phyloP scores from a whole-genome alignment of 2,797 vertebrate species.

The Anguilla megastoma region DNA sequence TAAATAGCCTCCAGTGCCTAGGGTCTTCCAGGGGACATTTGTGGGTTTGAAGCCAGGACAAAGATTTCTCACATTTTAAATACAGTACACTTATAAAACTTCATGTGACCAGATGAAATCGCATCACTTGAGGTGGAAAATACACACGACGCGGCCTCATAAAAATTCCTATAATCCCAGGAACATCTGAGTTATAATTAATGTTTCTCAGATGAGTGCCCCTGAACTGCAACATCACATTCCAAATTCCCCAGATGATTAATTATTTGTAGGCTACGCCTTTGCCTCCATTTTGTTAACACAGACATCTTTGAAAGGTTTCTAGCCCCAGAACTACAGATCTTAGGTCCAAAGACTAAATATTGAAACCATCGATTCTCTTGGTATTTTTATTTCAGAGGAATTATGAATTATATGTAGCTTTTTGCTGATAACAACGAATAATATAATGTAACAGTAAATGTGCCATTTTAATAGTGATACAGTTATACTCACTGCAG shows the following conservation, averaged over 20 bases:
- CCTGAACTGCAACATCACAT: not conserved
- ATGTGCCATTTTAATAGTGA: not conserved
- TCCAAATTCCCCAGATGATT: slow-evolving; percentile 5
- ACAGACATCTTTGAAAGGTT: not conserved
- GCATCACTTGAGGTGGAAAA: slow-evolving; percentile 1
- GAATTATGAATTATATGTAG: not conserved
- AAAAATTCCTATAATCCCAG: not conserved
- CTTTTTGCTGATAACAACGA: not conserved
- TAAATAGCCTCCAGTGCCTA: not conserved
- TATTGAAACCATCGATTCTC: not conserved
- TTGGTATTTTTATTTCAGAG: not conserved
- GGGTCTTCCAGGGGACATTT: not conserved
- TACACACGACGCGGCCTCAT: not conserved
- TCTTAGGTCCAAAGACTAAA: not conserved
- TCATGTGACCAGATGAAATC: slow-evolving; percentile 3
- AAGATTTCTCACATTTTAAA: not conserved
- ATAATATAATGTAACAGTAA: not conserved
- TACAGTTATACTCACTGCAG: not conserved
- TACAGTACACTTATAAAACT: not conserved
- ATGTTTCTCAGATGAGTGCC: not conserved
- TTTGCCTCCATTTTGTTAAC: slow-evolving; percentile 21
- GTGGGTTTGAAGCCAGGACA: not conserved
- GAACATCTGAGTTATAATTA: slow-evolving; percentile 1
- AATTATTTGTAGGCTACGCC: not conserved
- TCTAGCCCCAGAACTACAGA: not conserved